Percentiles rank a stretch among this genome's conserved stretches.
Evolutionary conservation across 2,888 invertebrate species (phyloP).

Genomic region (Cordilura impudica): DNA sequence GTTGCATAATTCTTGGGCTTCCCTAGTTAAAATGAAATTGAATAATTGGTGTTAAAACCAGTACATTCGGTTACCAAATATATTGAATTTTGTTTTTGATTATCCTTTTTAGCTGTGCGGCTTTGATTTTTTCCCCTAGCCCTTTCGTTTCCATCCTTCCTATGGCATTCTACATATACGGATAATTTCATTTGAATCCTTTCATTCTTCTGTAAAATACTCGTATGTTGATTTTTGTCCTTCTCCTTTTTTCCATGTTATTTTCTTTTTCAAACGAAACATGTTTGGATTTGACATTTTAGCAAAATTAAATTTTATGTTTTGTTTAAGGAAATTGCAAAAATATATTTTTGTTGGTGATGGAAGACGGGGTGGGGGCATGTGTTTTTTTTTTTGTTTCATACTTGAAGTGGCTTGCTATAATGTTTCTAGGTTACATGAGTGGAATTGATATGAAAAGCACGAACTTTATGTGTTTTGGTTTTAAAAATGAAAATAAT

Average conservation of each 20-base stretch:
- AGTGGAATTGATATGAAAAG: conserved; percentile 43
- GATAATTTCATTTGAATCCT: no score
- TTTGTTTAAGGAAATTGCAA: conserved; percentile 55
- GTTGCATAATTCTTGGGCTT: no score
- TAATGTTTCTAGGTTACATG: neutral
- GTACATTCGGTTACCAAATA: no score
- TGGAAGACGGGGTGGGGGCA: neutral
- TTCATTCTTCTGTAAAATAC: neutral
- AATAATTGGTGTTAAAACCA: no score
- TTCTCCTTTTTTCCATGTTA: neutral
- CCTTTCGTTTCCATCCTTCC: no score
- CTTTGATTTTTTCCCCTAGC: no score
- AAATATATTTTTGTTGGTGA: conserved; percentile 50
- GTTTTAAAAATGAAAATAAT: conserved; percentile 4
- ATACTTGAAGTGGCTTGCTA: conserved; percentile 29
- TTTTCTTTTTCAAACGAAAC: conserved; percentile 19
- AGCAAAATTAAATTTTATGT: conserved; percentile 36
- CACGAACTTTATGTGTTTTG: conserved; percentile 40
- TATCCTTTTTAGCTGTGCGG: no score
- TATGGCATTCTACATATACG: no score
- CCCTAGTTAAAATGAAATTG: no score
- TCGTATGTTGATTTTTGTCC: neutral
- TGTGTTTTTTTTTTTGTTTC: neutral
- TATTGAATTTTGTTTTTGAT: no score
- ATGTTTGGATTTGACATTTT: conserved; percentile 57